A percentile compares a stretch with the other conserved stretches of the same genome.
These are phyloP conservation scores for Phymastichus coffea DNA, from an alignment of 1,140 invertebrate genomes.

Conservation along the genomic window DNA sequence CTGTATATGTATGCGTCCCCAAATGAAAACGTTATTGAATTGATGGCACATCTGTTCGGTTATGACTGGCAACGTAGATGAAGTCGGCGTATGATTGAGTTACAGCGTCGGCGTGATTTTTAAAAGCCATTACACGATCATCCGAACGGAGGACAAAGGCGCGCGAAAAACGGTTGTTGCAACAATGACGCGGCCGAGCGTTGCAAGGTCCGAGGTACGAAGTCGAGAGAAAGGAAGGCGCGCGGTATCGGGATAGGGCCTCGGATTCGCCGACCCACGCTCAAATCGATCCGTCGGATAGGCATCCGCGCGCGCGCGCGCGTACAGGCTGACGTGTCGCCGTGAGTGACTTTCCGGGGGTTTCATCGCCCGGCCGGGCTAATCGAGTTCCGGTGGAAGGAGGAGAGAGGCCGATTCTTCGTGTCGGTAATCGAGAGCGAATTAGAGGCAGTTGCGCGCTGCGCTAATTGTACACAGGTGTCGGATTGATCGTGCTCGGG, in stretches of 20 bases:
- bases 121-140: too few relatives aligned
- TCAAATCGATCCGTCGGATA: conserved; percentile 1
- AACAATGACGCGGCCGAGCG: too few relatives aligned
- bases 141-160: too few relatives aligned
- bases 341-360: not conserved
- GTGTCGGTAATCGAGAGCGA: conserved; percentile 32
- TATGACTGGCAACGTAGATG: too few relatives aligned
- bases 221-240: too few relatives aligned
- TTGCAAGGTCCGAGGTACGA: too few relatives aligned
- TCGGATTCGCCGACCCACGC: too few relatives aligned
- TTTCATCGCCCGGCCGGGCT: not conserved
- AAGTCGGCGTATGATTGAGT: too few relatives aligned
- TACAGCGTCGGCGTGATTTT: too few relatives aligned
- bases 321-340: not conserved
- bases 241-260: too few relatives aligned
- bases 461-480: conserved; percentile 42
- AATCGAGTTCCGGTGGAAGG: conserved; percentile 25
- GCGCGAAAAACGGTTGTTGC: too few relatives aligned
- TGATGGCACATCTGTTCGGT: conserved; percentile 21
- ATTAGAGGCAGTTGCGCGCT: conserved; percentile 44
- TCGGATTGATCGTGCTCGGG: conserved; percentile 43
- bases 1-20: conserved; percentile 7
- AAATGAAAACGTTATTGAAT: conserved; percentile 20
- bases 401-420: conserved; percentile 20
- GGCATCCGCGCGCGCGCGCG: not conserved